Evolutionary conservation across 2,797 vertebrate genomes (phyloP), one percentile per base, ranked within the genome.

Genomic region (Salmo trutta): DNA sequence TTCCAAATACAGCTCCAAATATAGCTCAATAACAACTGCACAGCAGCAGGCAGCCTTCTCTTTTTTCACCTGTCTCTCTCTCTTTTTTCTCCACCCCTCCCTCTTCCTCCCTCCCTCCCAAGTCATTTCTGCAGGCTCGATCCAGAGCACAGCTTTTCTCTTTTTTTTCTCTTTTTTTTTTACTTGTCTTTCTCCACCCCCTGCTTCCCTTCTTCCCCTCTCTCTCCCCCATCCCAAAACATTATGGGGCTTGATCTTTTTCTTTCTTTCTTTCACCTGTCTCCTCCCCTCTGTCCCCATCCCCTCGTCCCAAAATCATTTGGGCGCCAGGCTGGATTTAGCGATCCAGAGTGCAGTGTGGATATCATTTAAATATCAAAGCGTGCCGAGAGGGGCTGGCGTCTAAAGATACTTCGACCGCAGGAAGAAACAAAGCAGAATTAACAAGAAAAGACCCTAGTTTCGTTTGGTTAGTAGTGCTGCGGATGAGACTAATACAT

Each of bases 361-460:
- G 77, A 78, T 84, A 87, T 88, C 82, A 91, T 93, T 92, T 90
- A 85, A 91, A 93, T 90, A 93, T 90, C 86, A 93, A 91, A 92
- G 88, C 64, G 75, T 85, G 84, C 81, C 82, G 68, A 79, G 33
- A 83, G 86, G 82, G 21, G 31, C 75, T 76, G 74, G 76, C 77
- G 80, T 82, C 71, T 82, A 79, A 77, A 72, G 79, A 83, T 79
- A 83, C 82, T 54, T 4, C 3, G 78, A 85, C 76, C 81, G 75
- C 76, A 71, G 72, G 73, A 73, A 79, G 75, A 88, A 82, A 92
- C 79, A 84, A 86, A 87, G 87, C 83, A 83, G 89, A 90, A 92
- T 93, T 89, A 88, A 87, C 80, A 81, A 80, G 80, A 83, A 83
- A 2, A 70, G 5, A 3, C 1, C 6, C 56, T 2, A 6, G 0